Evolutionary conservation across 2,797 vertebrate genomes (phyloP), one percentile per base, ranked within the genome.

Genomic region (Syngnathus acus): DNA sequence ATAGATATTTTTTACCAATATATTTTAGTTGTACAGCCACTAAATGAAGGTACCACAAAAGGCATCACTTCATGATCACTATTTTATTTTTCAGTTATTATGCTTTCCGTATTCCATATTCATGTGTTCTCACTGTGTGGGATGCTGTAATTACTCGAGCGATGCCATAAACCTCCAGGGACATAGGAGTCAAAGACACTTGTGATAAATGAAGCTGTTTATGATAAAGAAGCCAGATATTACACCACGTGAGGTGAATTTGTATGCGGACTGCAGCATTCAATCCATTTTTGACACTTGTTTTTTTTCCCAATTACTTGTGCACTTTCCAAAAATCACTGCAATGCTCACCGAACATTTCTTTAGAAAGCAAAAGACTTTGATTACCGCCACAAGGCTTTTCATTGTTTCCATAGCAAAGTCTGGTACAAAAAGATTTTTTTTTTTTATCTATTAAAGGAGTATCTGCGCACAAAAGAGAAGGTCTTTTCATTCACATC

Each of bases 401-500:
- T 64, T 51, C 19, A 39, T 64, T 64, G 62, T 64, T 64, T 51
- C 26, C 48, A 38, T 64, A 38, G 7, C 47, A 64, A 32, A n/a
- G 43, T 10, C 43, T 10, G 45, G 11, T 61, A 11, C 19, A 61
- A 61, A 47, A 37, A 1, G 13, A 47, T 48, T 47, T 50, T 38
- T 50, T 10, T 38, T 19, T 51, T 50, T 50, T 6, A n/a, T 19
- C 62, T 37, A 50, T 50, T 51, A 51, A 48, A 63, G 17, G 39
- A 26, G 47, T 38, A 50, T 64, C 50, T 64, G 26, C 21, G 26
- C 62, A 50, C 47, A 51, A 51, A 51, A 39, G 23, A 43, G 42
- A 62, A 62, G 60, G 60, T 64, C 23, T 51, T 64, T 50, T n/a
- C 45, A n/a, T 64, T 64, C 16, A 50, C 7, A 9, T 37, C 47